Evolutionary conservation across 2,797 vertebrate genomes (phyloP).

Genomic region (Aeoliscus strigatus): DNA sequence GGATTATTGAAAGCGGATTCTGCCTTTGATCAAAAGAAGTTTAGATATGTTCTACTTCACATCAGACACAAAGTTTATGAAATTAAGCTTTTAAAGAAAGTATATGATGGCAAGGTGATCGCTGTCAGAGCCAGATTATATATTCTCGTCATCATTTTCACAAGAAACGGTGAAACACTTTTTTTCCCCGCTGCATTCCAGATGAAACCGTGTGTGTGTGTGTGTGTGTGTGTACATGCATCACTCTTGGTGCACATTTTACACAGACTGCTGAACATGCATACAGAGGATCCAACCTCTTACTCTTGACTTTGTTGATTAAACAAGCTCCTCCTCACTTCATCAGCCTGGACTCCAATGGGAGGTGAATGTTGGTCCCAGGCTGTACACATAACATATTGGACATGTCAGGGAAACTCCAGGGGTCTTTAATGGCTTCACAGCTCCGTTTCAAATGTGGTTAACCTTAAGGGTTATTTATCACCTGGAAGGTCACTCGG

Average conservation of each 20-base stretch:
- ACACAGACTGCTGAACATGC: slow-evolving; percentile 1
- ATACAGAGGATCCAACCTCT: slow-evolving; percentile 3
- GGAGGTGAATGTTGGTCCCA: slow-evolving; percentile 34
- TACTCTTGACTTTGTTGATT: slow-evolving; percentile 14
- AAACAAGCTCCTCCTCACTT: no score
- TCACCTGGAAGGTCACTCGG: slow-evolving; percentile 69
- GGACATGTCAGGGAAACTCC: slow-evolving; percentile 71
- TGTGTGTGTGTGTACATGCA: no score
- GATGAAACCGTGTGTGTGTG: slow-evolving; percentile 22
- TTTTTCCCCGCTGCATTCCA: slow-evolving; percentile 17
- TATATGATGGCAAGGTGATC: neutral
- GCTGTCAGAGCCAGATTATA: neutral
- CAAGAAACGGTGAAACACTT: slow-evolving; percentile 9
- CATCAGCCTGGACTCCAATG: no score
- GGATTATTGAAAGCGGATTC: slow-evolving; percentile 50
- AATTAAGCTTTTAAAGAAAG: slow-evolving; percentile 1
- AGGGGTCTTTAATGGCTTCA: slow-evolving; percentile 69
- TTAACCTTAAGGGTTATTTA: slow-evolving; percentile 79
- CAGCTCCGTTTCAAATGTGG: slow-evolving; percentile 77
- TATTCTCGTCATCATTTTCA: neutral
- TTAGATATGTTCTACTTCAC: slow-evolving; percentile 13
- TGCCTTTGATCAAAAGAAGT: slow-evolving; percentile 36
- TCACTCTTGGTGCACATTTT: neutral
- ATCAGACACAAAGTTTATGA: slow-evolving; percentile 22
- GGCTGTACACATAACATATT: slow-evolving; percentile 69